Percentiles rank a stretch among this genome's conserved stretches.
Conservation (phyloP, 2,113 vertebrate genomes). For the Thymallus thymallus region DNA sequence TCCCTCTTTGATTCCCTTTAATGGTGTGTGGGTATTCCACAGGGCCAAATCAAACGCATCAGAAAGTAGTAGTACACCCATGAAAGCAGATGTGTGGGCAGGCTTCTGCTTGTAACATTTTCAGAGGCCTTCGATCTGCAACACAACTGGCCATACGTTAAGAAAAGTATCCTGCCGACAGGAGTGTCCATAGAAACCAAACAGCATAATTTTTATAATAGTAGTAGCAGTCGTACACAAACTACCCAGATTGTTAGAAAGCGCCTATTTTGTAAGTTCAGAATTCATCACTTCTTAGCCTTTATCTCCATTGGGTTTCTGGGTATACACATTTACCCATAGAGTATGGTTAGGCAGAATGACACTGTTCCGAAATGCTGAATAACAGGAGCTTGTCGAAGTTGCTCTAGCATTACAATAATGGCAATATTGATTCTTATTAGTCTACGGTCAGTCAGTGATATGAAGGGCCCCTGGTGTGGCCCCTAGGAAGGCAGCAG, state of each 20-base stretch:
- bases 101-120: neutral
- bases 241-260: neutral
- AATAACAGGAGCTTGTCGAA: conserved; percentile 3
- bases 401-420: conserved; percentile 38
- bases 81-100: neutral
- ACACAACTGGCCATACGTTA: conserved; percentile 19
- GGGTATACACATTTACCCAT: conserved; percentile 44
- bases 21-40: conserved; percentile 12
- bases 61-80: conserved; percentile 3
- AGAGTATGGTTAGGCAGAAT: conserved; percentile 45
- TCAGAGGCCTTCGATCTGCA: conserved; percentile 4
- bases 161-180: conserved; percentile 51
- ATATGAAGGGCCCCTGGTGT: conserved; percentile 36
- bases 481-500: conserved; percentile 40
- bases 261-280: neutral
- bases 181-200: conserved; percentile 19
- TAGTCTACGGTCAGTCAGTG: conserved; percentile 16
- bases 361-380: conserved; percentile 33
- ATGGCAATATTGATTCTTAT: conserved; percentile 21
- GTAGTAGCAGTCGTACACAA: neutral
- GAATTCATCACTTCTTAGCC: neutral
- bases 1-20: conserved; percentile 16
- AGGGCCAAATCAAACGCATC: conserved; percentile 1
- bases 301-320: neutral
- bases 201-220: conserved; percentile 6